A percentile compares a stretch with the other conserved stretches of the same genome.
phyloP scores from a whole-genome alignment of 2,113 vertebrate genomes.

The Lutjanus erythropterus region DNA sequence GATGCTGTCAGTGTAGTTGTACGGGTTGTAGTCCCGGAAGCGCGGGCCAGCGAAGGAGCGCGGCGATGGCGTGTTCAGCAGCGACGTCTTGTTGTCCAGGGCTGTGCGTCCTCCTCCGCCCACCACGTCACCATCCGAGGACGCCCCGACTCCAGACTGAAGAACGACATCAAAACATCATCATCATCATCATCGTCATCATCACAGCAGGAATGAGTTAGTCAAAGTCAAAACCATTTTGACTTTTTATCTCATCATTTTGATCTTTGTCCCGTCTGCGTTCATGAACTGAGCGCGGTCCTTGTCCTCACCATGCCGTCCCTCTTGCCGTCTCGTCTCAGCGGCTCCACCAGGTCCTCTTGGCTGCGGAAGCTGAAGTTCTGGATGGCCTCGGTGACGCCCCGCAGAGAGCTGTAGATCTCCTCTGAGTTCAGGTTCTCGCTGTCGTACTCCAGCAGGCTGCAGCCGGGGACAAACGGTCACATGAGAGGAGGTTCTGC shows the following conservation, averaged over 20 bases:
- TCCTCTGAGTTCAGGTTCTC: constrained; percentile 97
- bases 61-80: constrained; percentile 89
- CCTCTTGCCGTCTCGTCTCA: constrained; percentile 88
- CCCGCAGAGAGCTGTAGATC: constrained; percentile 94
- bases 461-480: constrained; percentile 56
- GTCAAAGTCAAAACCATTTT: too few relatives aligned
- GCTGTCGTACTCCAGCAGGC: constrained; percentile 93
- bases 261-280: too few relatives aligned
- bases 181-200: not conserved
- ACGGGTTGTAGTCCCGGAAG: constrained; percentile 90
- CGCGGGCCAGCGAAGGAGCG: constrained; percentile 87
- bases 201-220: too few relatives aligned
- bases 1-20: constrained; percentile 90
- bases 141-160: constrained; percentile 78
- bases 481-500: not conserved
- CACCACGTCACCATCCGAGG: constrained; percentile 76
- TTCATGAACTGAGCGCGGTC: not conserved
- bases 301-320: constrained; percentile 86
- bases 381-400: constrained; percentile 96
- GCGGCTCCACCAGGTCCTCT: constrained; percentile 92
- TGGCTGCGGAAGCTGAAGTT: constrained; percentile 95
- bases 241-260: too few relatives aligned
- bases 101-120: constrained; percentile 88
- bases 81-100: constrained; percentile 92
- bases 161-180: constrained; percentile 42